Evolutionary conservation across 2,113 vertebrate species (phyloP), one percentile per base, ranked within the genome.

Genomic region (Catharus bicknelli): DNA sequence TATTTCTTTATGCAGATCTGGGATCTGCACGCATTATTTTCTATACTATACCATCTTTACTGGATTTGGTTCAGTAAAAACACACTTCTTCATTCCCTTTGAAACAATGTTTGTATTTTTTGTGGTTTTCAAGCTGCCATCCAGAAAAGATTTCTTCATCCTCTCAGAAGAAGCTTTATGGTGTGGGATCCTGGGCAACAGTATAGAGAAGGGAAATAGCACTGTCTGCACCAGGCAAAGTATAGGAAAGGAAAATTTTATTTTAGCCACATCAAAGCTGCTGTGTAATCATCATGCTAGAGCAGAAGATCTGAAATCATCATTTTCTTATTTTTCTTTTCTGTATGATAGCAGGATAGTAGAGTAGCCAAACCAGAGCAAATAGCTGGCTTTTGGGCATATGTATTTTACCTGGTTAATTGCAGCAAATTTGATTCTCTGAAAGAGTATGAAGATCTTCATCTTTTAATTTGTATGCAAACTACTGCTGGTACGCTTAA

Each of bases 201-300:
- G 30, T n/a, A 58, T 3, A 62, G 62, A 76, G 64, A 73, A 90
- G 38, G 63, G 34, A 87, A 87, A 85, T n/a, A 85, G 21, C 50
- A 30, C 36, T 78, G 25, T 45, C 42, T 86, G 50, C 66, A 62
- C 18, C 30, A 66, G n/a, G 53, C 34, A 55, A 70, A 80, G 51
- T 48, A 15, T 23, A 87, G 55, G 42, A 89, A 51, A 85, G 23
- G 78, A 83, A 79, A 77, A 87, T 16, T 51, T 1, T 58, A 16
- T 85, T 92, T 89, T 83, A 90, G 50, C 54, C 75, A 80, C 82
- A 67, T 96, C 81, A 92, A 79, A 94, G 75, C 67, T 88, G 51
- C 62, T 59, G 32, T 70, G 7, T 48, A 85, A 82, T 79, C 32
- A 43, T 76, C 34, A 47, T 34, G 18, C 50, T 89, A 47, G 45